phyloP scores from a whole-genome alignment of 2,797 vertebrate genomes.

The Sebastes miniatus region DNA sequence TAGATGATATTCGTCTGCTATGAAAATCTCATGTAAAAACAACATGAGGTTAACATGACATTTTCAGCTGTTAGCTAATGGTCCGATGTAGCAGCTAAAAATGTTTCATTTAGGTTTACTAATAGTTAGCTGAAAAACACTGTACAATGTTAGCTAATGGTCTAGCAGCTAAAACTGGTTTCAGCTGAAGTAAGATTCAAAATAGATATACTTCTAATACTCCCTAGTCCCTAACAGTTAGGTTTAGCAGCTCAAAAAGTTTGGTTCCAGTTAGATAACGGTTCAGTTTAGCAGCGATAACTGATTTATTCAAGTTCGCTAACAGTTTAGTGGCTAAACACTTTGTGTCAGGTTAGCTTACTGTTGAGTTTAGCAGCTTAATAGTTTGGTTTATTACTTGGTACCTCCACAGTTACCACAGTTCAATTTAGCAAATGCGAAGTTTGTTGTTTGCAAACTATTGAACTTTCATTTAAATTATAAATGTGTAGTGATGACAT shows the following conservation, averaged over 20 bases:
- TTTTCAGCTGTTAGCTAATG: not conserved
- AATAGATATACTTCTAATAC: not conserved
- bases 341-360: not conserved
- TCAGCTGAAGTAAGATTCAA: not conserved
- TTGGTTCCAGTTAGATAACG: not conserved
- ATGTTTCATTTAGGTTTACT: not conserved
- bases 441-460: not conserved
- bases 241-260: not conserved
- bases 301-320: not conserved
- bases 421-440: not conserved
- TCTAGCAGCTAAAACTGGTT: not conserved
- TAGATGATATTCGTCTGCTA: not conserved
- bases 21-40: not conserved
- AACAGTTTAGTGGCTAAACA: not conserved
- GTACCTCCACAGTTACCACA: not conserved
- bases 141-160: not conserved
- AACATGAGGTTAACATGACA: not conserved
- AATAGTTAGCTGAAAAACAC: not conserved
- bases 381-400: not conserved
- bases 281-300: not conserved
- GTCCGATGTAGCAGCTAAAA: not conserved
- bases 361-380: not conserved
- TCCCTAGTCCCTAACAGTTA: not conserved
- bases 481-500: not conserved
- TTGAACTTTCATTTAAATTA: not conserved